phyloP scores from a whole-genome alignment of 92 coral and sea anemone species.

The Pocillopora meandrina region DNA sequence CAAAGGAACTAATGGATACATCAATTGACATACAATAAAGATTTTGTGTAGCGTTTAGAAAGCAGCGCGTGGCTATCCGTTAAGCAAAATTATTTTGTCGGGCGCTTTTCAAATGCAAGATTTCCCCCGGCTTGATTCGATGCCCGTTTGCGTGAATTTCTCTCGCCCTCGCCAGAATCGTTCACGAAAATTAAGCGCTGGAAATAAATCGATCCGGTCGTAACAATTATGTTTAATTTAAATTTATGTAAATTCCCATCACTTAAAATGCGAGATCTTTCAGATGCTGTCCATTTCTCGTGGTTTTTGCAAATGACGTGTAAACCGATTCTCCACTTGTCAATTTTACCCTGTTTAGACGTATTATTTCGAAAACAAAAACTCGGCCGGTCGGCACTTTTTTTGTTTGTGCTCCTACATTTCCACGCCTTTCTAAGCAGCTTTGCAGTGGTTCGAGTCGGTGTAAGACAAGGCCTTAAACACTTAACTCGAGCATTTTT shows the following conservation, averaged over 20 bases:
- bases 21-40: constrained; percentile 73
- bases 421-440: constrained; percentile 51
- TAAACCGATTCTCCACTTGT: constrained; percentile 68
- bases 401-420: constrained; percentile 15
- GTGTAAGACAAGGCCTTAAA: constrained; percentile 45
- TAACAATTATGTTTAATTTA: constrained; percentile 75
- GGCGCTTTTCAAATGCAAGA: background rate
- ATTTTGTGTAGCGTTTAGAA: constrained; percentile 71
- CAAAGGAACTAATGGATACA: constrained; percentile 80
- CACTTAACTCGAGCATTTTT: constrained; percentile 49
- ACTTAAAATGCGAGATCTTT: constrained; percentile 70
- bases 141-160: constrained; percentile 1
- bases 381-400: constrained; percentile 35
- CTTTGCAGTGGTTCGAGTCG: constrained; percentile 46
- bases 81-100: constrained; percentile 43
- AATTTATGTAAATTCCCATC: constrained; percentile 75
- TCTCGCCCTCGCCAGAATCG: background rate
- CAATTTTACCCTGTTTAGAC: constrained; percentile 59
- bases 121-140: background rate
- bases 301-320: constrained; percentile 70
- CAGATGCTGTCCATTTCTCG: constrained; percentile 66
- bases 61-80: constrained; percentile 49
- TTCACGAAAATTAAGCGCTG: constrained; percentile 43
- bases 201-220: constrained; percentile 66
- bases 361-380: constrained; percentile 65